Conservation (phyloP, 2,113 vertebrate species). For the Pholis gunnellus region DNA sequence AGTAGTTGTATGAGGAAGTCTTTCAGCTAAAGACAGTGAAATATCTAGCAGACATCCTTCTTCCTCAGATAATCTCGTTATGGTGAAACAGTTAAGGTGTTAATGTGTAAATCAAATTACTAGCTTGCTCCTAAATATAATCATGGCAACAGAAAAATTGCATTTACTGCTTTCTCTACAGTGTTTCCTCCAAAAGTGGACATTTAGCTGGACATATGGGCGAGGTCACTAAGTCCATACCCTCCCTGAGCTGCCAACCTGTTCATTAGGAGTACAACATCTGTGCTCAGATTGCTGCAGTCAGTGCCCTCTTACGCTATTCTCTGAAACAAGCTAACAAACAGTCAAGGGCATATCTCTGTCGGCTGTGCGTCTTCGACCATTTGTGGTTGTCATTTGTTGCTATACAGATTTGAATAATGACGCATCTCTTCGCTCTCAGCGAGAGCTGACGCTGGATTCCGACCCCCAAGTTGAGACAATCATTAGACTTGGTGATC, state of each 20-base stretch:
- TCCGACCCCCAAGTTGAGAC: constrained; percentile 21
- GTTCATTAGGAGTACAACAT: constrained; percentile 63
- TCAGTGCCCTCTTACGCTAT: constrained; percentile 10
- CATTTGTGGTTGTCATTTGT: background rate
- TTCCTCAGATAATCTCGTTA: background rate
- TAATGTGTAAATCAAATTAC: background rate
- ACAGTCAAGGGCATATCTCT: background rate
- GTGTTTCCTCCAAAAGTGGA: constrained; percentile 14
- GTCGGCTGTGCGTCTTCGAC: background rate
- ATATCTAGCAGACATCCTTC: background rate
- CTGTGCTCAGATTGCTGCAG: constrained; percentile 56
- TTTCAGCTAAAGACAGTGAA: background rate
- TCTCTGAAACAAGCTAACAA: constrained; percentile 26
- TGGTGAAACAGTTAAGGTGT: background rate
- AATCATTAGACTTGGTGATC: constrained; percentile 42
- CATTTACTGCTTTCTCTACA: background rate
- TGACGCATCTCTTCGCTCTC: background rate
- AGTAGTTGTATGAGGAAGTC: background rate
- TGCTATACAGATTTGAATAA: constrained; percentile 19
- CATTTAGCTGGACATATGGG: constrained; percentile 50
- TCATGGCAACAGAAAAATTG: background rate
- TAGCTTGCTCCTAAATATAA: background rate
- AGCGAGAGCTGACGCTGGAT: background rate
- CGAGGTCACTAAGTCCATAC: constrained; percentile 56
- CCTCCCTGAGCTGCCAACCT: constrained; percentile 63